Evolutionary conservation across 2,113 vertebrate genomes (phyloP).

Genomic region (Chauna torquata): DNA sequence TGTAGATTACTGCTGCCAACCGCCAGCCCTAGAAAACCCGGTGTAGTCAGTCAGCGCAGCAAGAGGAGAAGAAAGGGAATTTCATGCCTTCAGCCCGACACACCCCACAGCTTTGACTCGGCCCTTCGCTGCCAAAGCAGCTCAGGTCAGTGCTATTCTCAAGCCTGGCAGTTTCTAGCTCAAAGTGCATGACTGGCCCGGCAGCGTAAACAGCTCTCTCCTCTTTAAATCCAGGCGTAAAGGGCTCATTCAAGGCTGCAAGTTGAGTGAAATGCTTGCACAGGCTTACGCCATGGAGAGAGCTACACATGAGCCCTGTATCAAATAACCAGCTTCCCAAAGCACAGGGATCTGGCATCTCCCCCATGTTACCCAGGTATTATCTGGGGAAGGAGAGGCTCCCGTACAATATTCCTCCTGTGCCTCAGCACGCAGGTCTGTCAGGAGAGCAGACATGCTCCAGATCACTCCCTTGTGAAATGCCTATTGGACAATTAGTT

Average conservation of each 20-base stretch:
- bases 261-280: fast-evolving
- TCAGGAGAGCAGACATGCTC: fast-evolving
- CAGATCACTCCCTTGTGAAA: neutral
- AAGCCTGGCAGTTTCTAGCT: neutral
- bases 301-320: fast-evolving
- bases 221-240: neutral
- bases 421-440: neutral
- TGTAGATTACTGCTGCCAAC: neutral
- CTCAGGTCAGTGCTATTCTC: neutral
- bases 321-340: neutral
- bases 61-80: neutral
- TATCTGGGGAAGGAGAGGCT: neutral
- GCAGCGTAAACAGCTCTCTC: neutral
- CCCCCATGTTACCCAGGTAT: neutral
- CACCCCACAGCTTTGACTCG: neutral
- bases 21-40: neutral
- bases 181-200: constrained; percentile 15
- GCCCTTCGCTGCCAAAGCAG: neutral
- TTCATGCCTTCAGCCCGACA: neutral
- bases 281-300: fast-evolving
- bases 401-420: fast-evolving
- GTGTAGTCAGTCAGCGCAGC: fast-evolving
- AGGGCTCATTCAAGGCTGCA: neutral
- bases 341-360: too few species aligned
- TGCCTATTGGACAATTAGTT: neutral